Conservation (phyloP, 1,140 invertebrate genomes). For the Scylla paramamosain region DNA sequence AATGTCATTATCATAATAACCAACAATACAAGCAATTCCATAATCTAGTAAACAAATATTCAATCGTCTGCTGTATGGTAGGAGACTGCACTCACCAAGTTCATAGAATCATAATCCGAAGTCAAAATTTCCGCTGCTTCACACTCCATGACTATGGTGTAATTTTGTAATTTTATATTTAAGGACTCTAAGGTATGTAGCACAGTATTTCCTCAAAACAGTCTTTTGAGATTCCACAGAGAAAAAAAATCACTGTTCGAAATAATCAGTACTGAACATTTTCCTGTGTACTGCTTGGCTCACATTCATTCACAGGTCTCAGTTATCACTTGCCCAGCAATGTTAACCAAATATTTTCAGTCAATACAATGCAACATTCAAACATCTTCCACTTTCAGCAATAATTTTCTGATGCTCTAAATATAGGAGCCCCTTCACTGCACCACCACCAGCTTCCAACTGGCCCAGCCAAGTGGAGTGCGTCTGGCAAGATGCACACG, state of each 20-base stretch:
- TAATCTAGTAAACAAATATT: too few relatives aligned
- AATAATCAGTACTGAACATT: not conserved
- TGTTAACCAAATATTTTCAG: not conserved
- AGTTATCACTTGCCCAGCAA: not conserved
- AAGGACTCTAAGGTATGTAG: not conserved
- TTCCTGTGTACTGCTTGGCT: not conserved
- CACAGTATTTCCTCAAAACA: not conserved
- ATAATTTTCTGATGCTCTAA: slow-evolving; percentile 25
- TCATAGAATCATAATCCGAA: slow-evolving; percentile 50
- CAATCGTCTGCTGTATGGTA: too few relatives aligned
- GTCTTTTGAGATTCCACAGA: not conserved
- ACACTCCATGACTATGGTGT: slow-evolving; percentile 39
- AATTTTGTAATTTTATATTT: not conserved
- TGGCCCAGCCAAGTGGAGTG: not conserved
- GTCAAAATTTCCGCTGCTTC: slow-evolving; percentile 42
- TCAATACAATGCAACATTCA: not conserved
- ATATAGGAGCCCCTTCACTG: slow-evolving; percentile 18
- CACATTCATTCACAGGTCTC: not conserved
- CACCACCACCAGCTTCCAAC: not conserved
- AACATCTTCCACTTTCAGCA: not conserved
- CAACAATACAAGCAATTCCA: not conserved
- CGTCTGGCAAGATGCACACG: not conserved
- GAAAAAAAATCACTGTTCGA: not conserved
- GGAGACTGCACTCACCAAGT: slow-evolving; percentile 40
- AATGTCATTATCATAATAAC: not conserved